Evolutionary conservation across 2,797 vertebrate genomes (phyloP).

Genomic region (Bovichtus variegatus): DNA sequence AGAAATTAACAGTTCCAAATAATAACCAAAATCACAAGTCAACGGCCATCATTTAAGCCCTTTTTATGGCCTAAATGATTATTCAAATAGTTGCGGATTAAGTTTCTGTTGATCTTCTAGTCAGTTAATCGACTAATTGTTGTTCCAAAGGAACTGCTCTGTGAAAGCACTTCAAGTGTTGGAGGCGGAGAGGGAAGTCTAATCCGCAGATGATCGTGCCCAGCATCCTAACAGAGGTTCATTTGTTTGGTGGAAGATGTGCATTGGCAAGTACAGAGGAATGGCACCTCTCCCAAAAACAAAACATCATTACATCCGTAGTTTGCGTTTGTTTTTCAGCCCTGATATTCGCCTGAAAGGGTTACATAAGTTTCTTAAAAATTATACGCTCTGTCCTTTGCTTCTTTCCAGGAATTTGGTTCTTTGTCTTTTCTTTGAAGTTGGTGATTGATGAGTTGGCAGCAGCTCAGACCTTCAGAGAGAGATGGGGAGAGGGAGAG

Average conservation of each 20-base stretch:
- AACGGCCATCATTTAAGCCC: no score
- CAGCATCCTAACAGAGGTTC: not conserved
- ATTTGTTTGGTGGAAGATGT: constrained; percentile 15
- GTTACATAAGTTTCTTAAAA: constrained; percentile 25
- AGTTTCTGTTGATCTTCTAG: not conserved
- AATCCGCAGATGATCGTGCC: not conserved
- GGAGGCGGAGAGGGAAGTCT: not conserved
- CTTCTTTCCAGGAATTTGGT: constrained; percentile 49
- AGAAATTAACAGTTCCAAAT: no score
- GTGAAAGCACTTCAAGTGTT: not conserved
- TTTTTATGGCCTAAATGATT: no score
- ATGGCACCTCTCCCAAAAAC: not conserved
- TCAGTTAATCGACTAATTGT: not conserved
- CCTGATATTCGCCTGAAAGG: constrained; percentile 16
- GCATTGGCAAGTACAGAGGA: not conserved
- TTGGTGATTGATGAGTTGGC: constrained; percentile 58
- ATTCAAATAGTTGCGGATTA: no score
- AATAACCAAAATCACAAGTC: no score
- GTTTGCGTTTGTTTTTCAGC: not conserved
- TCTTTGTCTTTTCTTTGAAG: constrained; percentile 44
- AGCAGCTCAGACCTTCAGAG: not conserved
- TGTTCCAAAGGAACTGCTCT: not conserved
- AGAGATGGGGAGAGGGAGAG: constrained; percentile 5
- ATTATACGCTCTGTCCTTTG: constrained; percentile 17
- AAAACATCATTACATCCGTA: not conserved